Base-by-base conservation (phyloP, 2,113 vertebrate species). In the Polypterus senegalus region DNA sequence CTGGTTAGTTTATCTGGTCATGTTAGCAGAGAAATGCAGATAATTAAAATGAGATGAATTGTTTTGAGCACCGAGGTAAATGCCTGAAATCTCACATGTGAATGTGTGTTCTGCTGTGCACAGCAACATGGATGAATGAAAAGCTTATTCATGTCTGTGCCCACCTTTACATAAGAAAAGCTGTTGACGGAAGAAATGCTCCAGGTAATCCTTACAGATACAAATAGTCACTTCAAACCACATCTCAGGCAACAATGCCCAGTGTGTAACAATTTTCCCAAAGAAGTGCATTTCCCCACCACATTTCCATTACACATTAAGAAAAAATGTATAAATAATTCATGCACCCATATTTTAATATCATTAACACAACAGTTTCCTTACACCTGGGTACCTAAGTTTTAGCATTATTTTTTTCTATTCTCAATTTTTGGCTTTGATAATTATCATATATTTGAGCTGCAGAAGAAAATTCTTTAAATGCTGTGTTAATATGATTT, bases 321-420 rank as follows among this genome's bases (percentile, higher is more conserved):
- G 85, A 82, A 27, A 88, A 89, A 90, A 86, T 77, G 77, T 68
- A 88, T 89, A 83, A 88, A 92, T 92, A 90, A 90, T 89, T 89
- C 81, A 91, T 89, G 61, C 62, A 77, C 80, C 79, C 81, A 89
- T 89, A 72, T 74, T 89, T 82, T 83, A 77, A 72, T 85, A 84
- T 80, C 77, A 83, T 83, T 79, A 81, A 69, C 78, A 79, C 74
- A 76, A 64, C 76, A 72, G 66, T 48, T 79, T 76, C 82, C 81
- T 76, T 83, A 83, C 87, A 89, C 82, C 7, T 69, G 77, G 76
- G 83, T 86, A 86, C 85, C 83, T 86, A 74, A 65, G 71, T 86
- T 82, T 84, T 77, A 54, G 3, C 68, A 73, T 66, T 70, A 76
- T 55, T 78, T 73, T 27, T 55, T 55, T 55, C 10, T 55, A 11